A percentile compares a stretch with the other conserved stretches of the same genome.
phyloP scores from a whole-genome alignment of 1,140 invertebrate species.

The Zaprionus lachaisei region DNA sequence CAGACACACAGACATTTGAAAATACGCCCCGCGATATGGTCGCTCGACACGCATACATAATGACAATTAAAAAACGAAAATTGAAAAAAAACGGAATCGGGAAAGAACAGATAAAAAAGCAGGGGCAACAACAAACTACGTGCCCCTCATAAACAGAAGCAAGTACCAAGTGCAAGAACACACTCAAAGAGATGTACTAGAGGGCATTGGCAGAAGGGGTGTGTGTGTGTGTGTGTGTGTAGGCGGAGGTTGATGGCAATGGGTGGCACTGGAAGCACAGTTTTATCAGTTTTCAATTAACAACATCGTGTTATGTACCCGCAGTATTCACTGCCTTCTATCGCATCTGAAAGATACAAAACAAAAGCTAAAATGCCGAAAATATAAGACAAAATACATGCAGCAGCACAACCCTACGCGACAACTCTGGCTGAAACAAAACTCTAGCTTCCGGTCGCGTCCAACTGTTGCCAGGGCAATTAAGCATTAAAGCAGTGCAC shows the following conservation, averaged over 20 bases:
- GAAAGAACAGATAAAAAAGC: constrained; percentile 11
- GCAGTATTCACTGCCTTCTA: constrained; percentile 25
- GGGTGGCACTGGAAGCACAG: constrained; percentile 11
- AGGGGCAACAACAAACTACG: background rate
- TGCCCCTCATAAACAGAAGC: constrained; percentile 63
- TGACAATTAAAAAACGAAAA: constrained; percentile 72
- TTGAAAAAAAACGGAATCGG: constrained; percentile 56
- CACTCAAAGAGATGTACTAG: background rate
- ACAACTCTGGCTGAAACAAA: constrained; percentile 36
- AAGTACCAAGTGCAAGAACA: constrained; percentile 51
- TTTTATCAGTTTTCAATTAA: constrained; percentile 80
- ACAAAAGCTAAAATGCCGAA: constrained; percentile 51
- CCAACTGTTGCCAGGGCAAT: constrained; percentile 60
- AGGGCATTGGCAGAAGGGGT: no score
- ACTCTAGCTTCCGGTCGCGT: constrained; percentile 66
- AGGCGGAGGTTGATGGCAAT: background rate
- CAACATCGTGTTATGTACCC: constrained; percentile 73
- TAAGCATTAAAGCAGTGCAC: constrained; percentile 61
- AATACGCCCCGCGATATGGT: constrained; percentile 59
- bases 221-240: no score
- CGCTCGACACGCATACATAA: constrained; percentile 70
- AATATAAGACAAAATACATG: constrained; percentile 32
- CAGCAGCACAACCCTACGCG: constrained; percentile 5
- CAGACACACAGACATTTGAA: constrained; percentile 27
- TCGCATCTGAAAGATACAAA: constrained; percentile 68